Evolutionary conservation across 2,113 vertebrate genomes (phyloP), one percentile per base, ranked within the genome.

Genomic region (Dascyllus trimaculatus): DNA sequence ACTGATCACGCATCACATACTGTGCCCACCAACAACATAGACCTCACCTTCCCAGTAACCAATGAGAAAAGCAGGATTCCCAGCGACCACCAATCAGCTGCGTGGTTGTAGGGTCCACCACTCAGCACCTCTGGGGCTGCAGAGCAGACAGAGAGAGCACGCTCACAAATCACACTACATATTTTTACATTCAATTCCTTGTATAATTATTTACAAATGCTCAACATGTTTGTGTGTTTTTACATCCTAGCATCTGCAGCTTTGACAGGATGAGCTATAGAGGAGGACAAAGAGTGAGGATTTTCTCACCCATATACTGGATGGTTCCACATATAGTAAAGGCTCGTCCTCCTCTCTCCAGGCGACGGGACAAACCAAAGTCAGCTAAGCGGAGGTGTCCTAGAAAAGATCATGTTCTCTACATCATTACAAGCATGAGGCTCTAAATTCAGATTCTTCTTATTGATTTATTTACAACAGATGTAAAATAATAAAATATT

Each of bases 51-150:
- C 57, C 97, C 97, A n/a, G 93, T 95, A 81, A 95, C 95, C 94
- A 99, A 85, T 84, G 96, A 95, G 1, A 96, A 99, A 74, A 99
- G 94, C 69, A 99, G 91, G 52, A 99, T 94, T 75, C 97, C 97
- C 53, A 99, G 86, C 3, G 98, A 99, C 97, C 98, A 99, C 97
- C 98, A 98, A 89, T 99, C 98, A 0, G 96, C 96, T 19, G 95
- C 78, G 0, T 99, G 98, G 91, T 93, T 96, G 88, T 99, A 99
- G 43, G 97, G 97, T 1, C 97, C 97, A n/a, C 97, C 98, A 0
- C 95, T 95, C 85, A 99, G 93, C 64, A 99, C 97, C 86, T 99
- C 98, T 0, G 98, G 98, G 64, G 97, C 98, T 99, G 92, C 2
- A 75, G 58, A 75, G 69, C 26, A 78, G 43, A 78, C 29, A 85